Evolutionary conservation across 2,797 vertebrate genomes (phyloP).

Genomic region (Macrochelys suwanniensis): DNA sequence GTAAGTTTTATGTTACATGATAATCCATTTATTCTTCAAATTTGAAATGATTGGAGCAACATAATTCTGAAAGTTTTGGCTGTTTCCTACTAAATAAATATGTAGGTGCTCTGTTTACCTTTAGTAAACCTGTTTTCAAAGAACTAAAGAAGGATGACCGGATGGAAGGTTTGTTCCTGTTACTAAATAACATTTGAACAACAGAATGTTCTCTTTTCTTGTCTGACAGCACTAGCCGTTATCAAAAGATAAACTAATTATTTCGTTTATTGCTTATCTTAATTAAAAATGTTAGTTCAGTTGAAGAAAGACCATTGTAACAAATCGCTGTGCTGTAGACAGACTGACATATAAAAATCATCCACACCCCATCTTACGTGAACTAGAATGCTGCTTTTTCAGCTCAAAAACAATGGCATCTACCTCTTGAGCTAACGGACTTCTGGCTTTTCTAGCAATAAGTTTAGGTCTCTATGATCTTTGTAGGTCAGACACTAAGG

Average conservation of each 20-base stretch:
- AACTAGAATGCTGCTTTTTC: neutral
- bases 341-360: neutral
- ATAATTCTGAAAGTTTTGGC: neutral
- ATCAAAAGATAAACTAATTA: conserved; percentile 44
- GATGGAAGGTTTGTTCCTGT: conserved; percentile 54
- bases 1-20: neutral
- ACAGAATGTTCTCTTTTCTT: neutral
- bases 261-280: conserved; percentile 19
- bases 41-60: neutral
- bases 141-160: conserved; percentile 24
- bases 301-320: neutral
- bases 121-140: conserved; percentile 46
- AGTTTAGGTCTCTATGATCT: neutral
- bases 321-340: neutral
- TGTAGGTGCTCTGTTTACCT: conserved; percentile 25
- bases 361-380: neutral
- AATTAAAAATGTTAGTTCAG: neutral
- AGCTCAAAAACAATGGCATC: neutral
- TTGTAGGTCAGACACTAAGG: neutral
- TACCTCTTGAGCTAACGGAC: neutral
- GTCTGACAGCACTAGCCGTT: neutral
- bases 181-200: conserved; percentile 62
- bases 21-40: neutral
- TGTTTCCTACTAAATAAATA: conserved; percentile 11
- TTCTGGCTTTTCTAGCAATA: neutral